Conservation (phyloP, 2,113 vertebrate genomes). For the Phrynosoma blainvillii region DNA sequence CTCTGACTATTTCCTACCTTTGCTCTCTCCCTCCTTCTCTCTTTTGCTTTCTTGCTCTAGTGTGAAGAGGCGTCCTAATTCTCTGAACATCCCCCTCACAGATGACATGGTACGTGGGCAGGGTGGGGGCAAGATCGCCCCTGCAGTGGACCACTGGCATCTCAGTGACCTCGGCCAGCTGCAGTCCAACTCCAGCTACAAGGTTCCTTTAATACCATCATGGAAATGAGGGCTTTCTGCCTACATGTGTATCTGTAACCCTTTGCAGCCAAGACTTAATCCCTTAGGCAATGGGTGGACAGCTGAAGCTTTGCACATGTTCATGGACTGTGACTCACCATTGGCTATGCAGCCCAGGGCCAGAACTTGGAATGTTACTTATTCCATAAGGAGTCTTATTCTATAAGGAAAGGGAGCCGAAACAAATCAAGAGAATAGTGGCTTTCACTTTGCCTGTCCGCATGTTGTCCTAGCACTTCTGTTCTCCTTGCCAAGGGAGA, state of each 20-base stretch:
- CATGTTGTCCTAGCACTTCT: too few species aligned
- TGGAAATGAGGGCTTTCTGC: constrained; percentile 60
- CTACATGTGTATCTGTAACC: constrained; percentile 55
- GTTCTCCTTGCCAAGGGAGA: too few species aligned
- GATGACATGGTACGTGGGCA: constrained; percentile 98
- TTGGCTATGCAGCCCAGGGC: background rate
- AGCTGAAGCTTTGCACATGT: too few species aligned
- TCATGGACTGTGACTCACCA: background rate
- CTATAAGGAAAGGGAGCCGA: too few species aligned
- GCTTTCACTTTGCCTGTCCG: too few species aligned
- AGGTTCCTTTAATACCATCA: constrained; percentile 86
- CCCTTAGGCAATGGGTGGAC: too few species aligned
- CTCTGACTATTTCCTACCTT: background rate
- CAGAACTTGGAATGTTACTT: background rate
- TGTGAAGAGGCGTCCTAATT: constrained; percentile 95
- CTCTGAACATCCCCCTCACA: constrained; percentile 90
- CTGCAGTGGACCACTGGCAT: constrained; percentile 92
- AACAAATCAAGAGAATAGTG: too few species aligned
- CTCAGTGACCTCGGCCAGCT: constrained; percentile 91
- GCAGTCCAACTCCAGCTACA: constrained; percentile 90
- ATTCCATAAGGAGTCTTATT: too few species aligned
- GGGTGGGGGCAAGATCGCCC: constrained; percentile 89
- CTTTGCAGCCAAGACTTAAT: constrained; percentile 59
- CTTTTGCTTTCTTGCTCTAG: constrained; percentile 64
- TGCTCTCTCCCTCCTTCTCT: constrained; percentile 14